phyloP scores from a whole-genome alignment of 2,113 vertebrate genomes.

The Lophotis ruficrista region DNA sequence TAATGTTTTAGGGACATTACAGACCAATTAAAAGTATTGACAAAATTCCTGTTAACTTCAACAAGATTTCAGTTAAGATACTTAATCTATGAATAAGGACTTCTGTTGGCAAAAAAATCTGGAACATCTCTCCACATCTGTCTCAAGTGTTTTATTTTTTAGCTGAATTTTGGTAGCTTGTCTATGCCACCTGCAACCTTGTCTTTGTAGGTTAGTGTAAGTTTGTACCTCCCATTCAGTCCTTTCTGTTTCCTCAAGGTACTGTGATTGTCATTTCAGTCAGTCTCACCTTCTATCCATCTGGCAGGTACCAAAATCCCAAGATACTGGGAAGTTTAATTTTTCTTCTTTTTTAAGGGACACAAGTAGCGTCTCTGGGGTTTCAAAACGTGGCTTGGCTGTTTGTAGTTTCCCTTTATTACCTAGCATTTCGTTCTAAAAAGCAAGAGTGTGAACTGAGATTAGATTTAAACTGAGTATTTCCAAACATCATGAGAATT shows the following conservation, averaged over 20 bases:
- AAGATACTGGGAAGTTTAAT: background rate
- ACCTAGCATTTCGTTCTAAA: background rate
- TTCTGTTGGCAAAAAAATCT: background rate
- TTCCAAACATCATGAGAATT: conserved; percentile 55
- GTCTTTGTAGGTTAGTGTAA: background rate
- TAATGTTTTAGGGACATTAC: background rate
- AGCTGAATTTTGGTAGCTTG: background rate
- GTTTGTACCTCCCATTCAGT: background rate
- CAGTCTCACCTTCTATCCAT: background rate
- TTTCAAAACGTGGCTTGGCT: background rate
- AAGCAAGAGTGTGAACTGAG: background rate
- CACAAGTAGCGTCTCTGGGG: background rate
- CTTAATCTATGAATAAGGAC: background rate
- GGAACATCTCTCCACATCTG: background rate
- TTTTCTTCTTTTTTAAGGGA: background rate
- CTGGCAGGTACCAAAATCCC: background rate
- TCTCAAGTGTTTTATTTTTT: background rate
- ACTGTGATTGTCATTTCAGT: background rate
- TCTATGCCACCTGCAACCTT: background rate
- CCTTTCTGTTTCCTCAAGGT: background rate
- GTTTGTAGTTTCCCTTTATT: conserved; percentile 20
- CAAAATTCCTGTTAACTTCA: background rate
- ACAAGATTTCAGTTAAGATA: background rate
- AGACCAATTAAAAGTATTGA: background rate
- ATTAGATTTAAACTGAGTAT: conserved; percentile 53